Evolutionary conservation across 2,797 vertebrate genomes (phyloP).

Genomic region (Myiothlypis coronata): DNA sequence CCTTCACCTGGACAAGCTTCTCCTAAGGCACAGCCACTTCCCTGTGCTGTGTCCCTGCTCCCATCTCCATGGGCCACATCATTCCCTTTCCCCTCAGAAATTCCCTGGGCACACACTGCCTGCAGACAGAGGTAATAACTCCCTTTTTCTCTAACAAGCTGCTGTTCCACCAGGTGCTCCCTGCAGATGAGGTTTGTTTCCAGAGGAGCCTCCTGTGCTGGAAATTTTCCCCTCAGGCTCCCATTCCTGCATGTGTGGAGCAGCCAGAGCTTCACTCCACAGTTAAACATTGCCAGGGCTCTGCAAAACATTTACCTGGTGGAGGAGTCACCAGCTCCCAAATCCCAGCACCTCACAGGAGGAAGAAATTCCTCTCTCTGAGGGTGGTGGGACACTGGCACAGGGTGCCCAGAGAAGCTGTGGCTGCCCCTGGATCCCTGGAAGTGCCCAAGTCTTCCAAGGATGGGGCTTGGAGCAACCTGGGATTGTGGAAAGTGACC

Average conservation of each 20-base stretch:
- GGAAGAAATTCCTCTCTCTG: not conserved
- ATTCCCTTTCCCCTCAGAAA: not conserved
- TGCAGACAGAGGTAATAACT: not conserved
- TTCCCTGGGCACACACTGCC: not conserved
- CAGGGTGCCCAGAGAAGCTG: not conserved
- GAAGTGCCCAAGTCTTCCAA: not conserved
- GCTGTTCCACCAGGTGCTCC: fast-evolving
- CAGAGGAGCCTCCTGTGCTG: not conserved
- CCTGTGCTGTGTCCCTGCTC: fast-evolving
- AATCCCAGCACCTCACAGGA: fast-evolving
- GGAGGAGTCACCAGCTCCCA: not conserved
- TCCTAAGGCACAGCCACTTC: not conserved
- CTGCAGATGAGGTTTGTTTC: not conserved
- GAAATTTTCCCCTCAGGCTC: not conserved
- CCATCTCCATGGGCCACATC: not conserved
- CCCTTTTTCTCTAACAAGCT: not conserved
- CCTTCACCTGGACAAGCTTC: not conserved
- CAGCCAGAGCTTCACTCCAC: not conserved
- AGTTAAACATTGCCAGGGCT: conserved; percentile 38
- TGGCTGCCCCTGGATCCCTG: not conserved
- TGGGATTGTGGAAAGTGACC: not conserved
- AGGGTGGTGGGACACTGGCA: not conserved
- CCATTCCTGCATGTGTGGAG: not conserved
- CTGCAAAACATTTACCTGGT: not conserved
- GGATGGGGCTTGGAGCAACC: fast-evolving